Base-by-base conservation (phyloP, 2,888 invertebrate species). In the Cephonodes hylas region DNA sequence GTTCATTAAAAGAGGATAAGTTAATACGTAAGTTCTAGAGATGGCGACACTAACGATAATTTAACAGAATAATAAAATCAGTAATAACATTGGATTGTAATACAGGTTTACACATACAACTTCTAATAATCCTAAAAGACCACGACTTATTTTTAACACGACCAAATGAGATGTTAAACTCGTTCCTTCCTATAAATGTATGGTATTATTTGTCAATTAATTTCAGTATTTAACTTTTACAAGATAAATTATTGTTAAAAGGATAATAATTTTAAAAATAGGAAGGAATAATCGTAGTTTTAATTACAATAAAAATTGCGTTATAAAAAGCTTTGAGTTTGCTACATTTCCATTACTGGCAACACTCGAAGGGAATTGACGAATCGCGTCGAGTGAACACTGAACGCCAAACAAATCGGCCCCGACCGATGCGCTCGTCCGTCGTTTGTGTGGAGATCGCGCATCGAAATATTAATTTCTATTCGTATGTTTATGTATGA, bases 401-500 rank as follows among this genome's bases (percentile, higher is more conserved):
- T 61, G 61, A 63, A 65, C 63, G 63, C 71, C 74, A 84, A 85
- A 79, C 85, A 86, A 86, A 84, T 81, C 74, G 79, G 81, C 72
- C 79, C 71, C 75, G 80, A 72, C 77, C 66, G 83, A 79, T 77
- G 80, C 73, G 75, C 70, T 76, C 64, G 81, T 72, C 72, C 80
- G 80, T 81, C 77, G 79, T 66, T 69, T 70, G 66, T 60, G 64
- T 56, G 66, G 59, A 64, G 66, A 66, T 72, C 70, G 71, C 73
- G 76, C 71, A 74, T 77, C 67, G 61, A 45, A 64, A 66, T 65
- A 65, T 64, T 65, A 59, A 73, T 72, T 72, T 70, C 68, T 48
- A 71, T 71, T 78, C 80, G 81, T 72, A 78, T 79, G 77, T 84
- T 88, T 86, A 76, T 85, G 83, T 84, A 85, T 86, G 83, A 87